Evolutionary conservation across 2,113 vertebrate genomes (phyloP).

Genomic region (Felis chaus): DNA sequence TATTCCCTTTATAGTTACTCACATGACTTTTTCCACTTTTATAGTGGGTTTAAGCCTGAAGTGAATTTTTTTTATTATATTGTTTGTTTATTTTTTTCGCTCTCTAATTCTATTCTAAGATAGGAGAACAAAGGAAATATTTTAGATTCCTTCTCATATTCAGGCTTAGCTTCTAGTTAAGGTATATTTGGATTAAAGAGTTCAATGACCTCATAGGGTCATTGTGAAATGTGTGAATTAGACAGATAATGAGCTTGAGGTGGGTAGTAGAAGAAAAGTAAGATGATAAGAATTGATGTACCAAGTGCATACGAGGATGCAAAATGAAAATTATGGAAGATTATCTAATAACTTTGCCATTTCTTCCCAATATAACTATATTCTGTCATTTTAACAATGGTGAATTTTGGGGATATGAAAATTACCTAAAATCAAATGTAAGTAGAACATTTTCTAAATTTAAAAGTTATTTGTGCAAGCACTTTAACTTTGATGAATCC

Average conservation of each 20-base stretch:
- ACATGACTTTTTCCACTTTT: background rate
- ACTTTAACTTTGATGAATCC: background rate
- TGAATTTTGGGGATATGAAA: background rate
- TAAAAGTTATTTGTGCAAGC: background rate
- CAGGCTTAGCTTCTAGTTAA: background rate
- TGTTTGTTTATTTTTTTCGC: background rate
- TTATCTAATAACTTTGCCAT: background rate
- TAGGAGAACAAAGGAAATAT: background rate
- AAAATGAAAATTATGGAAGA: background rate
- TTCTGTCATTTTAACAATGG: background rate
- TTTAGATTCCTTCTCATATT: background rate
- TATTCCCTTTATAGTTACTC: background rate
- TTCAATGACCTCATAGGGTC: background rate
- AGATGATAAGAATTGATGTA: background rate
- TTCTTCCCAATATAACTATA: background rate
- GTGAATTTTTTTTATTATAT: background rate
- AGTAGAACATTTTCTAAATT: background rate
- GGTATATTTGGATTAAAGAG: background rate
- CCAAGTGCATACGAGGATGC: background rate
- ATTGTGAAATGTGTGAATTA: background rate
- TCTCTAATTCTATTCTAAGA: background rate
- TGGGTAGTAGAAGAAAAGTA: background rate
- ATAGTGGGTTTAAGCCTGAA: background rate
- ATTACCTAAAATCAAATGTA: background rate
- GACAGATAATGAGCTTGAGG: background rate